phyloP scores from a whole-genome alignment of 2,797 vertebrate species.

The Arrhamphus sclerolepis region DNA sequence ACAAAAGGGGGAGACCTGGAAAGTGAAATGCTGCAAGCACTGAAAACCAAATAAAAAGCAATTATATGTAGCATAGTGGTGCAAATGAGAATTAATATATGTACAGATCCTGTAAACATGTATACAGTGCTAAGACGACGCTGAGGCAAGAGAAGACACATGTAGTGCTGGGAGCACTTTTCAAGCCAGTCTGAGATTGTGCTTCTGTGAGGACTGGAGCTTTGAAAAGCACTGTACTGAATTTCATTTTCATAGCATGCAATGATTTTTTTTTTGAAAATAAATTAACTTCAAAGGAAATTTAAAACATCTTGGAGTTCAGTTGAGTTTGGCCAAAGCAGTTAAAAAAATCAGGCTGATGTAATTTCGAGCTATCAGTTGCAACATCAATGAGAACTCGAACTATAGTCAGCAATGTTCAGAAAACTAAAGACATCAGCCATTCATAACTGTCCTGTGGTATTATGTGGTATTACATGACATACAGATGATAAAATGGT shows the following conservation, averaged over 20 bases:
- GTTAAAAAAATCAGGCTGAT: conserved; percentile 21
- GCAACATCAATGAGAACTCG: conserved; percentile 1
- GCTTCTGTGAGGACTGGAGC: conserved; percentile 9
- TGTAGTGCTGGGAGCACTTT: conserved; percentile 67
- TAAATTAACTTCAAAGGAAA: conserved; percentile 16
- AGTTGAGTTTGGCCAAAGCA: conserved; percentile 57
- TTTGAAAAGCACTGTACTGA: no score
- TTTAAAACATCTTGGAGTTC: conserved; percentile 3
- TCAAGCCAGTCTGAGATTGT: conserved; percentile 58
- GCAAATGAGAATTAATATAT: conserved; percentile 76
- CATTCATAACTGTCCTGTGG: conserved; percentile 9
- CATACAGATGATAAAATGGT: not conserved
- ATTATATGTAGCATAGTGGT: conserved; percentile 81
- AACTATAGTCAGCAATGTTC: conserved; percentile 14
- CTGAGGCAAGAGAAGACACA: conserved; percentile 45
- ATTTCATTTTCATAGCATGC: conserved; percentile 23
- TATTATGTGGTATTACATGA: not conserved
- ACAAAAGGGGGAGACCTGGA: conserved; percentile 70
- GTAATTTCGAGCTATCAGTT: conserved; percentile 16
- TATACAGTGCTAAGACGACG: conserved; percentile 29
- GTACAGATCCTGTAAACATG: conserved; percentile 51
- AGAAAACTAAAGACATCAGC: conserved; percentile 27
- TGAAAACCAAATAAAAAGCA: conserved; percentile 82
- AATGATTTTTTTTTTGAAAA: conserved; percentile 14
- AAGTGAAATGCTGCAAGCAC: conserved; percentile 75